A percentile compares a stretch with the other conserved stretches of the same genome.
Conservation (phyloP, 2,797 vertebrate species). For the Neosilurus hyrtlii region DNA sequence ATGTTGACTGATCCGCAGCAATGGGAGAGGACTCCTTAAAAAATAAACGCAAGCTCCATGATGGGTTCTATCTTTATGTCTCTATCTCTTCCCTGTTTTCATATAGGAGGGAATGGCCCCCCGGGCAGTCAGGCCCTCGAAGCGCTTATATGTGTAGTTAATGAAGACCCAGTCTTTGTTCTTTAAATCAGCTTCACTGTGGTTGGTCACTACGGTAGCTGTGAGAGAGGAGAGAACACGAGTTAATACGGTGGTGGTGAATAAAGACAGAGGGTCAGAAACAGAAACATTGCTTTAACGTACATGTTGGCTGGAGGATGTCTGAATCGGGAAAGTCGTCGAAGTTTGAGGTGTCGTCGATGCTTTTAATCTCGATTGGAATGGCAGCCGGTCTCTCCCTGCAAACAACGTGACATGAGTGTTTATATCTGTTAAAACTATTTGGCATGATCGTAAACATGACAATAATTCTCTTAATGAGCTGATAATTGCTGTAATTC, state of each 20-base stretch:
- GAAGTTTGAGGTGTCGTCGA: conserved; percentile 89
- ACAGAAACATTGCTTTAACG: background rate
- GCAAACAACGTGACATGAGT: background rate
- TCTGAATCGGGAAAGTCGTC: conserved; percentile 90
- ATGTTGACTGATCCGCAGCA: conserved; percentile 21
- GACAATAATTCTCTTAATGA: background rate
- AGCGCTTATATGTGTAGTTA: conserved; percentile 89
- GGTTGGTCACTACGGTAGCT: conserved; percentile 64
- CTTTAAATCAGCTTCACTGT: conserved; percentile 83
- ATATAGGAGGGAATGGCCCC: conserved; percentile 88
- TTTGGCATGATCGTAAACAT: background rate
- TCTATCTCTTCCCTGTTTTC: conserved; percentile 82
- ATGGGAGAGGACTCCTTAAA: conserved; percentile 29
- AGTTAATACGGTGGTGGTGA: background rate
- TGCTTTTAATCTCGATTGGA: conserved; percentile 89
- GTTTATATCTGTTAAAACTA: background rate
- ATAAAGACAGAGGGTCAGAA: background rate
- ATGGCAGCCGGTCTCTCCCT: conserved; percentile 88
- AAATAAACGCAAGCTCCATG: background rate
- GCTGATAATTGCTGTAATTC: background rate
- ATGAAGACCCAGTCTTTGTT: conserved; percentile 92
- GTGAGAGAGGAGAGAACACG: background rate
- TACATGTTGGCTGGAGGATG: conserved; percentile 86
- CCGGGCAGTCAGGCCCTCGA: conserved; percentile 84
- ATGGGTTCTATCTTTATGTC: conserved; percentile 47